These are phyloP conservation scores for Calonectris borealis DNA, from an alignment of 2,113 vertebrate species.

Conservation along the genomic window DNA sequence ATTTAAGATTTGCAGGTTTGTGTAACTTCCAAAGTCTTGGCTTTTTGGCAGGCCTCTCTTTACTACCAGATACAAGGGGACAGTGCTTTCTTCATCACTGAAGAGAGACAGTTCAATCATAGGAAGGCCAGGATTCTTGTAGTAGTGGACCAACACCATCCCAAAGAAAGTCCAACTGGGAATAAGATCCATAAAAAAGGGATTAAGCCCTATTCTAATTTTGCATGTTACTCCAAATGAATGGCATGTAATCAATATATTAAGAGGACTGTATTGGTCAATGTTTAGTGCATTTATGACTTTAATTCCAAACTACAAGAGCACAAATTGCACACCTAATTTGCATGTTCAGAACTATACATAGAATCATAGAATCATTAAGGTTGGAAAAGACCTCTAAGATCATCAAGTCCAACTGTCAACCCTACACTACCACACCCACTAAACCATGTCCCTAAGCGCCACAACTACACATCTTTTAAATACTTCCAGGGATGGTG, in stretches of 20 bases:
- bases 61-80: neutral
- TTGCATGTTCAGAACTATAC: neutral
- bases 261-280: neutral
- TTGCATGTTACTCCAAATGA: neutral
- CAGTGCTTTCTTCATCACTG: neutral
- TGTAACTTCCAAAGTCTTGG: neutral
- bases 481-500: too few relatives aligned
- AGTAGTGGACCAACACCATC: neutral
- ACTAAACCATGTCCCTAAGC: too few relatives aligned
- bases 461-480: too few relatives aligned
- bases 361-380: too few relatives aligned
- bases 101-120: neutral
- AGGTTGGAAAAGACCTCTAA: too few relatives aligned
- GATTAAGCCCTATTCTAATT: neutral
- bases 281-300: neutral
- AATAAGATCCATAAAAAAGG: neutral
- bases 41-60: neutral
- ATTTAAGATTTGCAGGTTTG: neutral
- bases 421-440: too few relatives aligned
- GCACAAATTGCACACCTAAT: neutral
- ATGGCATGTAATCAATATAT: neutral
- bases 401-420: too few relatives aligned
- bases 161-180: neutral
- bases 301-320: neutral
- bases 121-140: neutral